Conservation (phyloP, 2,113 vertebrate genomes). For the Polyodon spathula region DNA sequence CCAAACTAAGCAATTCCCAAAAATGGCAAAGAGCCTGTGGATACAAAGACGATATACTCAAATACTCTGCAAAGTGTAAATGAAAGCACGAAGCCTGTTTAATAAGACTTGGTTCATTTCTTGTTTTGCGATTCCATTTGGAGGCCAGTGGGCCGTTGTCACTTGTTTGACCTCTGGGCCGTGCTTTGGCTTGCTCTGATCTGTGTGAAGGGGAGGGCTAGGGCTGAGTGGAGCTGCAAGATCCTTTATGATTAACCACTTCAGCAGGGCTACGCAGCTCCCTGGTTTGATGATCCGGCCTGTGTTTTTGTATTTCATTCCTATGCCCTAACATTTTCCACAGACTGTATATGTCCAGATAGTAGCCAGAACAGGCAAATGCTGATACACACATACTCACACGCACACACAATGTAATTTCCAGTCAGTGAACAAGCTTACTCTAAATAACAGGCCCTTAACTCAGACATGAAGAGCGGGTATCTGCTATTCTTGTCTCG, state of each 20-base stretch:
- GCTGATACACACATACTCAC: too few species aligned
- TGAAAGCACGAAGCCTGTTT: constrained; percentile 48
- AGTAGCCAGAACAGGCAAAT: too few species aligned
- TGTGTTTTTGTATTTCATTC: too few species aligned
- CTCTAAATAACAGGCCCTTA: constrained; percentile 24
- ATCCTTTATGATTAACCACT: constrained; percentile 15
- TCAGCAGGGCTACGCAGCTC: constrained; percentile 18
- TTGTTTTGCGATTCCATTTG: constrained; percentile 36
- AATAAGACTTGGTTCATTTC: constrained; percentile 40
- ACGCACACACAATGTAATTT: too few species aligned
- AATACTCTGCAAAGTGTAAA: constrained; percentile 39
- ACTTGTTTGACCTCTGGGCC: constrained; percentile 22
- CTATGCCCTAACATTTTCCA: too few species aligned
- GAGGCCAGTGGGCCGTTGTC: constrained; percentile 45
- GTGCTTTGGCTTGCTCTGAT: constrained; percentile 24
- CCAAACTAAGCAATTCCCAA: constrained; percentile 55
- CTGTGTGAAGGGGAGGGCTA: constrained; percentile 17
- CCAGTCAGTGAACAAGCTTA: constrained; percentile 19
- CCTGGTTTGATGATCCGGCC: too few species aligned
- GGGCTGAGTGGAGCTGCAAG: constrained; percentile 3
- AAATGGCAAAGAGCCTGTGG: too few species aligned
- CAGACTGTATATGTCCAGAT: too few species aligned
- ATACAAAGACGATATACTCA: constrained; percentile 65
- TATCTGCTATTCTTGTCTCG: background rate
- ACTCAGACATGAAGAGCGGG: constrained; percentile 19